Conservation (phyloP, 1,140 invertebrate species). For the Pantala flavescens region DNA sequence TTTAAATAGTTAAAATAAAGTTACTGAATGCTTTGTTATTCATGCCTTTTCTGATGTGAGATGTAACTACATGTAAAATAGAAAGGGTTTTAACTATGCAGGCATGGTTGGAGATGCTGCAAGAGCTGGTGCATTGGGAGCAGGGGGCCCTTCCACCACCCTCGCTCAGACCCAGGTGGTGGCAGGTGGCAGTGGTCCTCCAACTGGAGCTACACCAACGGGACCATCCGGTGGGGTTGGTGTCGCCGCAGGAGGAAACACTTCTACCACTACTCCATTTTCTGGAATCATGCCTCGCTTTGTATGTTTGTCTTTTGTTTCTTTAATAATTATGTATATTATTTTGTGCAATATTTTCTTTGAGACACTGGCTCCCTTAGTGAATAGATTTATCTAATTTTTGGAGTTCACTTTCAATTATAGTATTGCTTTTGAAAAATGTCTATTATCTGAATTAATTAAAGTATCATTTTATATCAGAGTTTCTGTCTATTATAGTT, state of each 20-base stretch:
- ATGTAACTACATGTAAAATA: too few species aligned
- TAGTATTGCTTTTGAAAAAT: too few species aligned
- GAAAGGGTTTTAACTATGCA: neutral
- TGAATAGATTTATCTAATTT: too few species aligned
- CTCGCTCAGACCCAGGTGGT: conserved; percentile 22
- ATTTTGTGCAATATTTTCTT: too few species aligned
- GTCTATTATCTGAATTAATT: too few species aligned
- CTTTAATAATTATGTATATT: neutral
- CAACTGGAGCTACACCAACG: neutral
- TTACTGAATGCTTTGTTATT: too few species aligned
- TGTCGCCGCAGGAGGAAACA: neutral
- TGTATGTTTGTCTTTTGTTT: neutral
- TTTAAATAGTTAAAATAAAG: too few species aligned
- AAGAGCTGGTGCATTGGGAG: neutral
- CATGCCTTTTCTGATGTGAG: too few species aligned
- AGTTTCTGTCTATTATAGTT: too few species aligned
- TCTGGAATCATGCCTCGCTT: conserved; percentile 16
- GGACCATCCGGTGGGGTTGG: neutral
- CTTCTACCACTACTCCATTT: neutral
- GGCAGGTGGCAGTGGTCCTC: conserved; percentile 28
- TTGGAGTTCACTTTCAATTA: too few species aligned
- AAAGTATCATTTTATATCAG: too few species aligned
- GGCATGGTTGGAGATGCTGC: neutral
- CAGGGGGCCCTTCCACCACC: neutral
- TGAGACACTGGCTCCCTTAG: too few species aligned